These are phyloP conservation scores for Phlogophora meticulosa DNA, from an alignment of 2,888 invertebrate genomes.

Conservation along the genomic window DNA sequence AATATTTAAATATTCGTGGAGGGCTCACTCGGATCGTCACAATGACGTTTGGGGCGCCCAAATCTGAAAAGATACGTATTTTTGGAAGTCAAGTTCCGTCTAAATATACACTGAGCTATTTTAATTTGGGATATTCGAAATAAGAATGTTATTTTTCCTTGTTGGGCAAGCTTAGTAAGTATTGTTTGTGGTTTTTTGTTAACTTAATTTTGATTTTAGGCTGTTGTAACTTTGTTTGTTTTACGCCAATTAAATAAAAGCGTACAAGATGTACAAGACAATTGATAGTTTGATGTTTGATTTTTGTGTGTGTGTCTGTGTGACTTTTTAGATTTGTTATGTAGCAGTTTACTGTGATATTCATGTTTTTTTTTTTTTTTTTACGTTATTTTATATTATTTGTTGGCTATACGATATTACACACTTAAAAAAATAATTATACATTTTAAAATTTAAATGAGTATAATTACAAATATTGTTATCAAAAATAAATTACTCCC, in stretches of 20 bases:
- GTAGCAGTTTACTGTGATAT: too few relatives aligned
- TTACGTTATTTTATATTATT: background rate
- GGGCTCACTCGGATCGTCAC: slow-evolving; percentile 83
- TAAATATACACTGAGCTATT: slow-evolving; percentile 73
- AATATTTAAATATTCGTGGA: slow-evolving; percentile 89
- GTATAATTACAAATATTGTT: too few relatives aligned
- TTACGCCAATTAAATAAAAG: background rate
- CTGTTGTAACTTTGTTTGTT: slow-evolving; percentile 2
- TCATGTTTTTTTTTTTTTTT: background rate
- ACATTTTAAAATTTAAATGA: too few relatives aligned
- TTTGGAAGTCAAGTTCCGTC: slow-evolving; percentile 82
- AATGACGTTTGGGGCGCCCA: slow-evolving; percentile 87
- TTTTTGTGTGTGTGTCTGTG: too few relatives aligned
- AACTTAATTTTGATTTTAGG: slow-evolving; percentile 8
- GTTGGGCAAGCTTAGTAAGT: slow-evolving; percentile 41
- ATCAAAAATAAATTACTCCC: slow-evolving; percentile 51
- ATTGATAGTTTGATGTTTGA: too few relatives aligned
- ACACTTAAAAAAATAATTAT: background rate
- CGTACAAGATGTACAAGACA: background rate
- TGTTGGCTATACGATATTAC: background rate
- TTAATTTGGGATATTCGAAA: slow-evolving; percentile 51
- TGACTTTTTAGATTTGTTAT: too few relatives aligned
- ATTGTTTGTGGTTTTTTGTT: slow-evolving; percentile 31
- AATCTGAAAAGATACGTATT: slow-evolving; percentile 88
- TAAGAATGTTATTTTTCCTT: slow-evolving; percentile 51